A percentile compares a stretch with the other conserved stretches of the same genome.
These are phyloP conservation scores for Oxyteleia sp. DNA, from an alignment of 2,888 invertebrate species.

Conservation along the genomic window DNA sequence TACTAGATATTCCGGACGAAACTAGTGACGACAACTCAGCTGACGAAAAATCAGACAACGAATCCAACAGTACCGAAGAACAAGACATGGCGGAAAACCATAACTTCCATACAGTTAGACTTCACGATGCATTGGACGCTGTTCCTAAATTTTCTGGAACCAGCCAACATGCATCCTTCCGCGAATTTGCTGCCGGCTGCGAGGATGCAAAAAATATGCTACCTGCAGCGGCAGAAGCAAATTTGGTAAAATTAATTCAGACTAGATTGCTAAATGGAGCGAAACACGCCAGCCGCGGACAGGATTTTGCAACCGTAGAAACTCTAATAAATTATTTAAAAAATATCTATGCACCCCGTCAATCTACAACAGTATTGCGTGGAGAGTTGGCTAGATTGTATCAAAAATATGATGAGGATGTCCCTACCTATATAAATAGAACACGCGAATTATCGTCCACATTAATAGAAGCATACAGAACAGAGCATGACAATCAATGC, in stretches of 20 bases:
- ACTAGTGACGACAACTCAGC: too few relatives aligned
- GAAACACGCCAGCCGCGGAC: background rate
- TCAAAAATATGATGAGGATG: too few relatives aligned
- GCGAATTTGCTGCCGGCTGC: background rate
- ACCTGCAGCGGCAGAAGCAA: background rate
- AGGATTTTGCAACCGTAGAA: background rate
- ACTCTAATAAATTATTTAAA: too few relatives aligned
- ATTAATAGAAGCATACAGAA: background rate
- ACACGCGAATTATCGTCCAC: background rate
- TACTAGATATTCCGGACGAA: too few relatives aligned
- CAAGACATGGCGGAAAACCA: too few relatives aligned
- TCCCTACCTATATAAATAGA: background rate
- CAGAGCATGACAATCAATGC: background rate
- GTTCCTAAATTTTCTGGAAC: too few relatives aligned
- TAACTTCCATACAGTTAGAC: background rate
- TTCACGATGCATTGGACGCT: constrained; percentile 5
- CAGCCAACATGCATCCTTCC: background rate
- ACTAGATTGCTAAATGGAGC: background rate
- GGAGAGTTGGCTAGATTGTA: too few relatives aligned
- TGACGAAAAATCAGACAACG: too few relatives aligned
- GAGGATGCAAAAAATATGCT: background rate
- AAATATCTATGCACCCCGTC: too few relatives aligned
- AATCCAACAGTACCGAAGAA: too few relatives aligned
- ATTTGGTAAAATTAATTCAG: background rate
- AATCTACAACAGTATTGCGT: too few relatives aligned